Conservation (phyloP, 2,888 invertebrate genomes). For the Cryptocephalus moraei region DNA sequence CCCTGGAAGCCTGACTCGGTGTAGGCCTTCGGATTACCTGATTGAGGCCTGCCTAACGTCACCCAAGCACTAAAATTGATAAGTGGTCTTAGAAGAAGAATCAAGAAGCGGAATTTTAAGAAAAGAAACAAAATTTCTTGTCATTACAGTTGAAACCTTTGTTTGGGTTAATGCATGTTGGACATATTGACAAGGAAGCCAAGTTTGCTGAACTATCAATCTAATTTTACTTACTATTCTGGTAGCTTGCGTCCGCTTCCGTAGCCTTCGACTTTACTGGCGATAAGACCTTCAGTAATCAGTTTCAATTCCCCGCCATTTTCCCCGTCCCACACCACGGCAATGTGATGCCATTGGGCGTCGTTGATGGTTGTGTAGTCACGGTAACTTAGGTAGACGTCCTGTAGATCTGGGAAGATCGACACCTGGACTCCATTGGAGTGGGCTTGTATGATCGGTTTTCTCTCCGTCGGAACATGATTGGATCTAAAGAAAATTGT, state of each 20-base stretch:
- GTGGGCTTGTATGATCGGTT: constrained; percentile 82
- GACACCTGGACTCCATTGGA: constrained; percentile 89
- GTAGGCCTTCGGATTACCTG: constrained; percentile 69
- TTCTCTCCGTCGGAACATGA: constrained; percentile 64
- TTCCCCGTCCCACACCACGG: constrained; percentile 87
- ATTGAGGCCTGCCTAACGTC: constrained; percentile 80
- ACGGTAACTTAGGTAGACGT: constrained; percentile 81
- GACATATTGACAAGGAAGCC: too few species aligned
- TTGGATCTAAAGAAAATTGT: constrained; percentile 52
- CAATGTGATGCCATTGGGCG: constrained; percentile 94
- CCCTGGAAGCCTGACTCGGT: constrained; percentile 93
- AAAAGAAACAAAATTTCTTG: too few species aligned
- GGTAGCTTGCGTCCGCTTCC: constrained; percentile 73
- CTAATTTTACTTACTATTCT: constrained; percentile 55
- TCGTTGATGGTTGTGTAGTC: constrained; percentile 91
- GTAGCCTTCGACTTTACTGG: constrained; percentile 84
- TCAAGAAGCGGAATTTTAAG: too few species aligned
- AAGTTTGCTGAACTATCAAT: too few species aligned
- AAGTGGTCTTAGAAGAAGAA: too few species aligned
- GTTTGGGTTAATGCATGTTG: too few species aligned
- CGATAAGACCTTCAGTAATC: constrained; percentile 91
- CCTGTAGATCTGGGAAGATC: constrained; percentile 77
- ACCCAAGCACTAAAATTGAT: constrained; percentile 69
- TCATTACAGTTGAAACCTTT: too few species aligned
- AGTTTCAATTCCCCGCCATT: constrained; percentile 78